A percentile compares a stretch with the other conserved stretches of the same genome.
Conservation (phyloP, 1,140 invertebrate species). For the Heterodera carotae region DNA sequence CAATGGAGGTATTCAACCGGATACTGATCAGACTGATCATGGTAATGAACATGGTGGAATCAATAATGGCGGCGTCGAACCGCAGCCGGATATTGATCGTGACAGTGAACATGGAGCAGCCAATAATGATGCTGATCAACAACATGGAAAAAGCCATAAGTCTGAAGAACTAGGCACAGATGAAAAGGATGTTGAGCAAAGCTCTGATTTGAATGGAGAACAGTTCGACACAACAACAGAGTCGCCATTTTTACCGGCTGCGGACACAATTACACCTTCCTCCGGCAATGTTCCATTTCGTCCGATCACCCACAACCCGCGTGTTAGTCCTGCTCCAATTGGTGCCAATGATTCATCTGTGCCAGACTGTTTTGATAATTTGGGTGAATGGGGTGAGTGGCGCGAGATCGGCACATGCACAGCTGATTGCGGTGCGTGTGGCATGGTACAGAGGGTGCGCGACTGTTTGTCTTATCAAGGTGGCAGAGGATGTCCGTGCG, state of each 20-base stretch:
- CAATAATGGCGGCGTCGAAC: too few species aligned
- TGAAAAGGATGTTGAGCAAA: too few species aligned
- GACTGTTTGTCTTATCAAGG: slow-evolving; percentile 51
- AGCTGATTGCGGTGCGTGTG: slow-evolving; percentile 52
- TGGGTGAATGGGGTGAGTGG: slow-evolving; percentile 47
- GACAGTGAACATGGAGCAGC: background rate
- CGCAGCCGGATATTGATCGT: background rate
- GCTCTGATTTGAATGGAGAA: too few species aligned
- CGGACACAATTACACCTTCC: background rate
- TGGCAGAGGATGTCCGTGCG: slow-evolving; percentile 47
- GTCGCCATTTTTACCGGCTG: background rate
- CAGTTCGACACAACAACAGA: slow-evolving; percentile 17
- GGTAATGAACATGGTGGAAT: too few species aligned
- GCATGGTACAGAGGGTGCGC: slow-evolving; percentile 40
- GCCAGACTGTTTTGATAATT: slow-evolving; percentile 10
- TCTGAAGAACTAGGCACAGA: too few species aligned
- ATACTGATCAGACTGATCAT: background rate
- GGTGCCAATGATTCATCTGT: slow-evolving; percentile 2
- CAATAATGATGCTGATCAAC: background rate
- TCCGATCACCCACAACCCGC: too few species aligned
- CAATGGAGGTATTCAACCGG: background rate
- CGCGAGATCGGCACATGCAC: slow-evolving; percentile 27
- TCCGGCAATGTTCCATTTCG: background rate
- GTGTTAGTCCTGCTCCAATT: background rate
- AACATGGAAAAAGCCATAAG: too few species aligned